Evolutionary conservation across 1,140 invertebrate species (phyloP).

Genomic region (Drosophila mojavensis): DNA sequence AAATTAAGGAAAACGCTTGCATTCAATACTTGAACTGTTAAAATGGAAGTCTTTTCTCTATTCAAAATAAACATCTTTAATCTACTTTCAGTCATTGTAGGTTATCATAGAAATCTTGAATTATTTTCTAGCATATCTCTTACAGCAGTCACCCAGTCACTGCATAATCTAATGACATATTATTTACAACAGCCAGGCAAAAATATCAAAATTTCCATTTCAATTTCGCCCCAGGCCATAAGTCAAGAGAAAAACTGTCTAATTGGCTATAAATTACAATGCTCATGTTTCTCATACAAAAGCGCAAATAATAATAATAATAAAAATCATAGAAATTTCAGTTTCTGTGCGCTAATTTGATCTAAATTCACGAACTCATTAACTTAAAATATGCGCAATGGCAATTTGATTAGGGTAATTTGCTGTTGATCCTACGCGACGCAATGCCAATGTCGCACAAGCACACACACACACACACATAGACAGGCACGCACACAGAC

Average conservation of each 20-base stretch:
- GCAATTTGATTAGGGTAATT: conserved; percentile 81
- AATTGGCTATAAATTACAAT: neutral
- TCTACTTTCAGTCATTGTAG: too few species aligned
- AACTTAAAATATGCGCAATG: conserved; percentile 77
- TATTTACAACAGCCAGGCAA: neutral
- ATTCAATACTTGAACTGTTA: too few species aligned
- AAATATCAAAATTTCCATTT: neutral
- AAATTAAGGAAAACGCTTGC: too few species aligned
- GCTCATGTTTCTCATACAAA: neutral
- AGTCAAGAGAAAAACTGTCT: neutral
- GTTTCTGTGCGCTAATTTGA: conserved; percentile 54
- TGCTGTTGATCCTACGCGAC: conserved; percentile 69
- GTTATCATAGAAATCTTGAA: too few species aligned
- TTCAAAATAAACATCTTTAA: too few species aligned
- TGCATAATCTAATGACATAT: neutral
- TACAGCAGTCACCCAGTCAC: neutral
- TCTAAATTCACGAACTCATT: conserved; percentile 77
- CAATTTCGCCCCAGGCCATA: neutral
- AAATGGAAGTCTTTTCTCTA: too few species aligned
- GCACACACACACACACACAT: conserved; percentile 39
- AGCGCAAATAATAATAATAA: neutral
- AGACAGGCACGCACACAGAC: conserved; percentile 20
- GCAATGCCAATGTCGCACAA: conserved; percentile 43
- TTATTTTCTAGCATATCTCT: too few species aligned
- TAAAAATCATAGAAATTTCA: conserved; percentile 12